phyloP scores from a whole-genome alignment of 53 echinoderm and acorn worm genomes.

The Hippasteria phrygiana region DNA sequence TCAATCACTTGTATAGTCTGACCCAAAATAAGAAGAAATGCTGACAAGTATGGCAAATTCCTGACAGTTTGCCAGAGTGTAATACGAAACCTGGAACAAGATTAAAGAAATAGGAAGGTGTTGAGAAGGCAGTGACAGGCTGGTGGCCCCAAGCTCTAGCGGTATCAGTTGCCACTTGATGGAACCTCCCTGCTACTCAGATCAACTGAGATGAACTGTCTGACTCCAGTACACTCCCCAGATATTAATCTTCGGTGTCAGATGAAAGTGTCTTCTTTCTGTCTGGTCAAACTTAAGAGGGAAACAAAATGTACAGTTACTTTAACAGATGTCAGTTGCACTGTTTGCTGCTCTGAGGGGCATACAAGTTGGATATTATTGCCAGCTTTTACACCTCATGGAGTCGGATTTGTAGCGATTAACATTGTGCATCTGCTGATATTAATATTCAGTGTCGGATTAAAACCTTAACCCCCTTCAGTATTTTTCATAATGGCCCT shows the following conservation, averaged over 20 bases:
- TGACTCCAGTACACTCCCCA: neutral
- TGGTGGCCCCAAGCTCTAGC: slow-evolving; percentile 45
- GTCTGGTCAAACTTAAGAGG: neutral
- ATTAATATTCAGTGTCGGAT: too few species aligned
- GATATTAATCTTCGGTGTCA: slow-evolving; percentile 3
- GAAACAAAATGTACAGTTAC: neutral
- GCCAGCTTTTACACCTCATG: too few species aligned
- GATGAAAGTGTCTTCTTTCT: slow-evolving; percentile 6
- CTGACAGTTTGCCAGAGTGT: slow-evolving; percentile 16
- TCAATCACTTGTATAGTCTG: neutral
- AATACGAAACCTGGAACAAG: slow-evolving; percentile 51
- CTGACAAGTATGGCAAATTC: neutral
- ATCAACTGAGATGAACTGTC: slow-evolving; percentile 14
- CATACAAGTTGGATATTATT: too few species aligned
- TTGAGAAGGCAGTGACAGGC: slow-evolving; percentile 37
- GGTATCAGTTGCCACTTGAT: slow-evolving; percentile 29
- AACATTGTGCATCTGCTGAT: too few species aligned
- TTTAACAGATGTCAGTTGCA: neutral
- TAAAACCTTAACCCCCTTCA: too few species aligned
- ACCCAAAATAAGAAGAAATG: neutral
- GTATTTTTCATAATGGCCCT: too few species aligned
- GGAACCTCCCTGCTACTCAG: slow-evolving; percentile 11
- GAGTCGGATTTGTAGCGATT: too few species aligned
- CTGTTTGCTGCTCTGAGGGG: neutral
- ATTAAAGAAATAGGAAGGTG: slow-evolving; percentile 57